A percentile compares a stretch with the other conserved stretches of the same genome.
phyloP scores from a whole-genome alignment of 2,888 invertebrate species.

The Eubasilissa splendida region DNA sequence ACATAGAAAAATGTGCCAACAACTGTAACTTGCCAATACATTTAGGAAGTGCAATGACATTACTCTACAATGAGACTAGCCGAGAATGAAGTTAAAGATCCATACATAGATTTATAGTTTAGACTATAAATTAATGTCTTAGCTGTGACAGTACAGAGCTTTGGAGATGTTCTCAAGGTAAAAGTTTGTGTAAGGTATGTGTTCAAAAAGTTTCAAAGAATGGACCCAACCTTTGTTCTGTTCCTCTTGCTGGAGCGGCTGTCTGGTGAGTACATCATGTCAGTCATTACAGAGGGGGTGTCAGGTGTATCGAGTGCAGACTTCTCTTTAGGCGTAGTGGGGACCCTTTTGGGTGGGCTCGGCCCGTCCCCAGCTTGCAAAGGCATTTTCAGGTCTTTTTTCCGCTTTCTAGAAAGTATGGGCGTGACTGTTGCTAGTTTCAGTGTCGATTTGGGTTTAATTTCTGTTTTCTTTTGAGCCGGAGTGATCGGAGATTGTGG shows the following conservation, averaged over 20 bases:
- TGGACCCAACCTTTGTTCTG: conserved; percentile 67
- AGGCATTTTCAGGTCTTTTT: conserved; percentile 68
- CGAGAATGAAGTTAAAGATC: too few relatives aligned
- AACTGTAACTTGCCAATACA: too few relatives aligned
- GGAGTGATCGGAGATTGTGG: conserved; percentile 59
- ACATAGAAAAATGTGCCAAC: too few relatives aligned
- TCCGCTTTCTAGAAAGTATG: conserved; percentile 71
- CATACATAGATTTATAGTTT: too few relatives aligned
- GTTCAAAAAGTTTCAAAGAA: not conserved
- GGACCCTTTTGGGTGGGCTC: conserved; percentile 65
- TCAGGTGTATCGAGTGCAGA: conserved; percentile 24
- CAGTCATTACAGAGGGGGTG: conserved; percentile 62
- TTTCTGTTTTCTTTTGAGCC: conserved; percentile 62
- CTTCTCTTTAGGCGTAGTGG: conserved; percentile 60
- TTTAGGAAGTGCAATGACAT: too few relatives aligned
- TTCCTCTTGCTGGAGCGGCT: conserved; percentile 67
- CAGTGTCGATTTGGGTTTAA: conserved; percentile 69
- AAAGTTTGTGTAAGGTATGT: not conserved
- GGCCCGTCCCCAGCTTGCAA: conserved; percentile 65
- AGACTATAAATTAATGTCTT: too few relatives aligned
- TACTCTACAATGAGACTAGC: too few relatives aligned
- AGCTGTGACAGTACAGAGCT: too few relatives aligned
- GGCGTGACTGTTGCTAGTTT: conserved; percentile 74
- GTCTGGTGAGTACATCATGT: conserved; percentile 64
- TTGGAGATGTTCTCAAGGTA: not conserved